These are phyloP conservation scores for Phrynocephalus guinanensis DNA, from an alignment of 2,797 vertebrate genomes.

Conservation along the genomic window DNA sequence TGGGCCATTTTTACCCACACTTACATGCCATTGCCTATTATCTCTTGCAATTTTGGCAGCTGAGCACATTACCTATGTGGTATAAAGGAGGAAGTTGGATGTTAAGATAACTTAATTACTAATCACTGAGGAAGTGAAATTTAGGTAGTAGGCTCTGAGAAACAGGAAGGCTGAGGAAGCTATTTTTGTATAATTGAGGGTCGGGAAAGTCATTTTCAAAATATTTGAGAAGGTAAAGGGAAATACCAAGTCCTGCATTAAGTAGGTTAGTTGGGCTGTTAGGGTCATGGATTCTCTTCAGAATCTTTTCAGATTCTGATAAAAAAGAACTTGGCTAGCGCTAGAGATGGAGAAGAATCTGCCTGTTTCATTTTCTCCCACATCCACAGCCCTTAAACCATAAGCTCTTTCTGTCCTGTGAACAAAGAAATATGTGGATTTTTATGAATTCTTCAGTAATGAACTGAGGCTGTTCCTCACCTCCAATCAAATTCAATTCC, in stretches of 20 bases:
- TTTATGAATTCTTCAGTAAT: background rate
- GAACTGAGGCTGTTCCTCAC: background rate
- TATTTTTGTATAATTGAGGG: conserved; percentile 61
- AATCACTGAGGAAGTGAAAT: conserved; percentile 53
- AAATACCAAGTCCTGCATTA: conserved; percentile 27
- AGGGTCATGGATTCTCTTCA: background rate
- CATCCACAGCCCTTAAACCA: background rate
- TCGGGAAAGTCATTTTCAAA: conserved; percentile 44
- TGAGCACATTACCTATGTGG: conserved; percentile 16
- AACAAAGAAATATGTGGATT: background rate
- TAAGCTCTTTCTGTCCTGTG: background rate
- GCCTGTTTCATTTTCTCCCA: background rate
- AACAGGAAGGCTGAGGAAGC: conserved; percentile 47
- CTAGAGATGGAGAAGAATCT: background rate
- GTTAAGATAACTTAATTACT: conserved; percentile 56
- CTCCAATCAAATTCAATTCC: too few relatives aligned
- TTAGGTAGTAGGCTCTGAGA: conserved; percentile 67
- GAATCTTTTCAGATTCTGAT: background rate
- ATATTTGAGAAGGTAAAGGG: conserved; percentile 42
- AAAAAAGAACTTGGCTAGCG: background rate
- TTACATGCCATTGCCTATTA: conserved; percentile 32
- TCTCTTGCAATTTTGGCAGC: conserved; percentile 48
- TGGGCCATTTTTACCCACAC: background rate
- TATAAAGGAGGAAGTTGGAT: conserved; percentile 55
- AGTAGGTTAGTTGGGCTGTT: conserved; percentile 16